Evolutionary conservation across 2,797 vertebrate species (phyloP).

Genomic region (Triplophysa yarkandensis): DNA sequence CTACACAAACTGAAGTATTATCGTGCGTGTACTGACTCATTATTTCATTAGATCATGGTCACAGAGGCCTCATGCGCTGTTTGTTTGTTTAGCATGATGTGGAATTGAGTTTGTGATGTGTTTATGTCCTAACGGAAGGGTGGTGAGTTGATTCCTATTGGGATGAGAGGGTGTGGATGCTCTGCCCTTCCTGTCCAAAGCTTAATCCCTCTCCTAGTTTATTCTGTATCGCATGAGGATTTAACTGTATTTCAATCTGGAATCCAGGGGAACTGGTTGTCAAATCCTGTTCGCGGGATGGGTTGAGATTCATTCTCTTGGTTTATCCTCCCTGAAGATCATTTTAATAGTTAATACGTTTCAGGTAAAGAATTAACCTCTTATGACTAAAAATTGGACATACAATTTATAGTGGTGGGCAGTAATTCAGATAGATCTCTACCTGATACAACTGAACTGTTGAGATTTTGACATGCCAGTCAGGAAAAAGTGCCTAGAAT

Average conservation of each 20-base stretch:
- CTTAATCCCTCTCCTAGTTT: conserved; percentile 6
- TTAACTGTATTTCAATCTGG: neutral
- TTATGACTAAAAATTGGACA: no score
- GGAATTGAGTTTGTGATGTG: conserved; percentile 60
- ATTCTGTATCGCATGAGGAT: neutral
- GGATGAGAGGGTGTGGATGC: conserved; percentile 66
- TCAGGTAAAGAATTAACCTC: neutral
- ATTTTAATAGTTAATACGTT: neutral
- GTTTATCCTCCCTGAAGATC: neutral
- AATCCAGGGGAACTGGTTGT: neutral
- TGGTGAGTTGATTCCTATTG: conserved; percentile 71
- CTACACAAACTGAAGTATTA: neutral
- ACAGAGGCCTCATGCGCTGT: conserved; percentile 41
- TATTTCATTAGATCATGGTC: conserved; percentile 1
- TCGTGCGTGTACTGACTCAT: neutral
- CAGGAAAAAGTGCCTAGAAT: no score
- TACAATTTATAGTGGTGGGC: no score
- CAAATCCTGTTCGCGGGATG: neutral
- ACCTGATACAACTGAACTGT: no score
- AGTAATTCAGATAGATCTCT: no score
- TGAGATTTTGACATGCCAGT: no score
- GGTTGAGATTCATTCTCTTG: neutral
- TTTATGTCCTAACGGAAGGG: conserved; percentile 74
- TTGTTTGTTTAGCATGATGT: conserved; percentile 66
- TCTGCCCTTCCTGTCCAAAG: conserved; percentile 71